Evolutionary conservation across 2,113 vertebrate species (phyloP), one percentile per base, ranked within the genome.

Genomic region (Buteo buteo): DNA sequence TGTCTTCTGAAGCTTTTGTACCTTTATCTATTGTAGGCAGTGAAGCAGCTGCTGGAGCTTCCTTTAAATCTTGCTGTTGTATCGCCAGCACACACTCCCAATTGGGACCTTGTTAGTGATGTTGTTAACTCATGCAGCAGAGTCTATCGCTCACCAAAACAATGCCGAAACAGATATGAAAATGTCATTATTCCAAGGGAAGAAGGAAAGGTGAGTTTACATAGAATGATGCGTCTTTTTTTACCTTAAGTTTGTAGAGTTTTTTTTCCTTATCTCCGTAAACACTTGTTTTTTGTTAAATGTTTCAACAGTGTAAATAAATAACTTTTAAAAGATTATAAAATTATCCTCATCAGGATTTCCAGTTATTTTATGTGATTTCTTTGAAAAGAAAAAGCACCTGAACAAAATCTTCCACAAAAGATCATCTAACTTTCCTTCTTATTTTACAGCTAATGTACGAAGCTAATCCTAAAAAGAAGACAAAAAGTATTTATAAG

Each of bases 401-500:
- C 92, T 97, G 97, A 97, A 97, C 97, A 96, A 97, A 97, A 86
- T 97, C 96, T 96, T 95, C 95, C 94, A 95, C 96, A 95, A 94
- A 97, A 95, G 96, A 98, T 97, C 97, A 97, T 98, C 96, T 97
- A 97, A 98, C 96, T 98, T 97, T 98, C 95, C 96, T 97, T 97
- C 94, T 97, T 98, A 96, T 97, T 97, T 97, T 94, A 83, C 96
- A 99, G 99, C 96, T 99, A 98, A 98, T 99, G 95, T 99, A 99
- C 97, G 99, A 99, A 95, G 98, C 99, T 73, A 99, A 99, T 97
- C 99, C 99, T 93, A 99, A 99, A 98, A 99, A 99, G 98, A 99
- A 99, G 98, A 99, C 99, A 93, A 99, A 99, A 98, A 99, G 99
- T 98, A 99, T 99, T 95, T 99, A 99, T 97, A 99, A 99, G 99